phyloP scores from a whole-genome alignment of 2,888 invertebrate genomes.

The Drosophila algonquin region DNA sequence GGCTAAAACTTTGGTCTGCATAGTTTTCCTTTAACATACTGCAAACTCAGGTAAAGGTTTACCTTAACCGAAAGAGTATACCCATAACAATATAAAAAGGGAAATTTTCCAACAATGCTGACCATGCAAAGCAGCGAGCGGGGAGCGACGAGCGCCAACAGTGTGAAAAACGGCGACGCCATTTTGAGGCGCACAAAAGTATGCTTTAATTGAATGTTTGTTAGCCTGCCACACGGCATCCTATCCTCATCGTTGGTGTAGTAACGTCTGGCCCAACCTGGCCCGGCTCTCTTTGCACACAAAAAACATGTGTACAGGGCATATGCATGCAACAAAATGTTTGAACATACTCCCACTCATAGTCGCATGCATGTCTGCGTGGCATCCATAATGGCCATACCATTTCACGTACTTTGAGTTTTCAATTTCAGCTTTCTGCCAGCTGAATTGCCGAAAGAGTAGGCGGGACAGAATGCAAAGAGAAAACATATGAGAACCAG shows the following conservation, averaged over 20 bases:
- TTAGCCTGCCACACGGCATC: conserved; percentile 36
- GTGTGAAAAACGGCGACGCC: conserved; percentile 66
- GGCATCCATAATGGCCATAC: conserved; percentile 61
- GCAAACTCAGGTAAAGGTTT: neutral
- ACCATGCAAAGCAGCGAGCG: conserved; percentile 4
- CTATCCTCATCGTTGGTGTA: neutral
- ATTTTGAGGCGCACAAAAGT: conserved; percentile 73
- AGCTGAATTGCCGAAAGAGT: conserved; percentile 16
- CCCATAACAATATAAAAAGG: conserved; percentile 13
- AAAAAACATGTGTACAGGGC: conserved; percentile 4
- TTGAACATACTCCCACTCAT: conserved; percentile 16
- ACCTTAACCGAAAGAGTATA: neutral
- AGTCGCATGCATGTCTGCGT: conserved; percentile 14
- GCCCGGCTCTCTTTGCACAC: neutral
- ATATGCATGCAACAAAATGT: conserved; percentile 35
- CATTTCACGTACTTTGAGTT: conserved; percentile 72
- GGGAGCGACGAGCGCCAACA: conserved; percentile 42
- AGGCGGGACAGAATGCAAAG: neutral
- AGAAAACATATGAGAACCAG: conserved; percentile 9
- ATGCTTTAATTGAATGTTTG: conserved; percentile 77
- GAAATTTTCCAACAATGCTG: conserved; percentile 9
- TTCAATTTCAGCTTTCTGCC: conserved; percentile 71
- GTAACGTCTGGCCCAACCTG: neutral
- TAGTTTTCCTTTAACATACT: neutral
- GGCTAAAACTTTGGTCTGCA: neutral